phyloP scores from a whole-genome alignment of 1,140 invertebrate species.

The Heliconius himera region DNA sequence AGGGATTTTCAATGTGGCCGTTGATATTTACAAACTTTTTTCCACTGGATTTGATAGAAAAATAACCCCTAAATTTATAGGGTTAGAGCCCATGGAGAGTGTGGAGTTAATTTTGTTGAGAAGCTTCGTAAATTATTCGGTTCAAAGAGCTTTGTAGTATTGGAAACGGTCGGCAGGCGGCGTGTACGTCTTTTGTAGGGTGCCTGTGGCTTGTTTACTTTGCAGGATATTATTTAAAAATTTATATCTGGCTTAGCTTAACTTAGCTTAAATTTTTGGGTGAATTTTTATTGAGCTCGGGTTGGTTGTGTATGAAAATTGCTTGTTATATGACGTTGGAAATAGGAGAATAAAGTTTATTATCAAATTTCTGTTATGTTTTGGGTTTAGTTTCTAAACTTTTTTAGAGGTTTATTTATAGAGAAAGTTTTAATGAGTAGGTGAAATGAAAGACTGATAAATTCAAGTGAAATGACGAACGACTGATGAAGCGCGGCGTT shows the following conservation, averaged over 20 bases:
- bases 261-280: neutral
- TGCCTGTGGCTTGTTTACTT: slow-evolving; percentile 8
- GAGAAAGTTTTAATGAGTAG: too few species aligned
- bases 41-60: neutral
- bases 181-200: slow-evolving; percentile 32
- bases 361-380: too few species aligned
- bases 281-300: neutral
- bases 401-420: too few species aligned
- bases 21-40: slow-evolving; percentile 33
- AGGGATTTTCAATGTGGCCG: slow-evolving; percentile 39
- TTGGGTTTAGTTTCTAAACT: too few species aligned
- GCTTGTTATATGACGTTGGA: neutral
- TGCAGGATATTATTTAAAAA: slow-evolving; percentile 12
- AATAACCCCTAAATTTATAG: neutral
- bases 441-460: too few species aligned
- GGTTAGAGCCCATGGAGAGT: slow-evolving; percentile 8
- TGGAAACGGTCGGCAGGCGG: slow-evolving; percentile 35
- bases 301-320: slow-evolving; percentile 6
- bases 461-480: too few species aligned
- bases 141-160: slow-evolving; percentile 42
- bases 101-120: slow-evolving; percentile 35
- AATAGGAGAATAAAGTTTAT: too few species aligned
- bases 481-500: too few species aligned
- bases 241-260: neutral
- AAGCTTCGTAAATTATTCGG: slow-evolving; percentile 47